Percentiles rank a stretch among this genome's conserved stretches.
Conservation (phyloP, 1,140 invertebrate genomes). For the Oscheius sp. region DNA sequence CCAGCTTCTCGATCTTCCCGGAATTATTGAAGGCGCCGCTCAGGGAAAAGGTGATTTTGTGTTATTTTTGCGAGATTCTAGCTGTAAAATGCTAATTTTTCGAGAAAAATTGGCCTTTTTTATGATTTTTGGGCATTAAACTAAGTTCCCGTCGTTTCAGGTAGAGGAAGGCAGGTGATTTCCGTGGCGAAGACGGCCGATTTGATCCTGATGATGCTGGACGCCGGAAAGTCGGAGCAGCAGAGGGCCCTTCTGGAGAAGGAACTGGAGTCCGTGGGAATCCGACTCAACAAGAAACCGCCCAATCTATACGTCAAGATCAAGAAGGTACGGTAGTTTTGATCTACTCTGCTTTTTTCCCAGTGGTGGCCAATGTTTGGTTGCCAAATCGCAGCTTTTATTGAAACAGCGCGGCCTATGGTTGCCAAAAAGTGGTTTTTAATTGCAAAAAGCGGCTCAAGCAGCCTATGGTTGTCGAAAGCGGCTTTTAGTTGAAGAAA, state of each 20-base stretch:
- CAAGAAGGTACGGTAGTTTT: slow-evolving; percentile 71
- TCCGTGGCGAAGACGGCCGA: slow-evolving; percentile 96
- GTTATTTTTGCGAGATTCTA: background rate
- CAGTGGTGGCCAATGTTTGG: too few species aligned
- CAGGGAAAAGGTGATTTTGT: slow-evolving; percentile 79
- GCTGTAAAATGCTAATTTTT: too few species aligned
- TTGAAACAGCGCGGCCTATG: too few species aligned
- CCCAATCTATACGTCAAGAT: slow-evolving; percentile 87
- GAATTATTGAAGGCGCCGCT: slow-evolving; percentile 99
- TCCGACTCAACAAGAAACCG: slow-evolving; percentile 90
- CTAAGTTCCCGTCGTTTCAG: slow-evolving; percentile 91
- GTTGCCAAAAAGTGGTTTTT: too few species aligned
- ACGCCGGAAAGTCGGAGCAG: slow-evolving; percentile 78
- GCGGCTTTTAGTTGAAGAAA: too few species aligned
- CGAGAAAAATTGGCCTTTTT: too few species aligned
- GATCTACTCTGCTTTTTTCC: too few species aligned
- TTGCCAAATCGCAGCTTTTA: too few species aligned
- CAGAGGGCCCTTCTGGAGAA: slow-evolving; percentile 78
- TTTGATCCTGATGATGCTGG: slow-evolving; percentile 94
- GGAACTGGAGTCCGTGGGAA: slow-evolving; percentile 96
- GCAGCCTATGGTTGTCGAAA: too few species aligned
- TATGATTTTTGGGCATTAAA: too few species aligned
- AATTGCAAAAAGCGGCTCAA: too few species aligned
- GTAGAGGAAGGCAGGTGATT: slow-evolving; percentile 78
- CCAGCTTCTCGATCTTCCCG: slow-evolving; percentile 95